Evolutionary conservation across 2,888 invertebrate species (phyloP), one percentile per base, ranked within the genome.

Genomic region (Leptopilina drosophilae): DNA sequence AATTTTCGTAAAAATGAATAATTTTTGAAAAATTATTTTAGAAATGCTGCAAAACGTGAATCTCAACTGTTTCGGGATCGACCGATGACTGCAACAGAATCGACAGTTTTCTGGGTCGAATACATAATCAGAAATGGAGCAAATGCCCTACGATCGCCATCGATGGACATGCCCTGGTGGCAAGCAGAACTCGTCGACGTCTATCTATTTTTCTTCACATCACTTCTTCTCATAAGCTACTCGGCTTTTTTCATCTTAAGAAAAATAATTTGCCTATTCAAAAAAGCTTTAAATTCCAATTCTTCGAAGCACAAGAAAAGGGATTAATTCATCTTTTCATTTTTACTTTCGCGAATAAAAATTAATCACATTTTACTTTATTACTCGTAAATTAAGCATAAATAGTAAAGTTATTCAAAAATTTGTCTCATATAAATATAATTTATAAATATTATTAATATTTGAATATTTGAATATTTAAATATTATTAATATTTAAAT

Each of bases 61-160:
- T 83, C 87, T 2, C 26, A 12, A 26, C 26, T 82, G n/a, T 90
- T 90, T 64, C 79, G 80, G 20, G 89, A 90, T 78, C 85, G 88
- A 69, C 89, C 89, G 0, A 79, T 87, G 75, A 87, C 67, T 11
- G 76, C 88, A 1, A 78, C 85, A 80, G 86, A 87, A 5, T 85
- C 84, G 0, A 86, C 88, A 0, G 82, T 82, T 53, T 89, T 83
- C 77, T 89, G 89, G 89, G 82, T 89, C 33, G 89, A 89, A 81
- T 90, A 88, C 73, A 84, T 90, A 15, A 85, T 88, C 59, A 86
- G 86, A 82, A 85, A 90, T 65, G 89, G 89, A 0, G 81, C 81
- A 3, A 66, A 87, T 76, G 78, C 81, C 2, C 78, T 90, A 8
- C 83, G 82, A 82, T 88, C 89, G 1, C 84, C 87, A 11, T 84